A percentile compares a stretch with the other conserved stretches of the same genome.
These are phyloP conservation scores for Tapera naevia DNA, from an alignment of 2,797 vertebrate species.

Conservation along the genomic window DNA sequence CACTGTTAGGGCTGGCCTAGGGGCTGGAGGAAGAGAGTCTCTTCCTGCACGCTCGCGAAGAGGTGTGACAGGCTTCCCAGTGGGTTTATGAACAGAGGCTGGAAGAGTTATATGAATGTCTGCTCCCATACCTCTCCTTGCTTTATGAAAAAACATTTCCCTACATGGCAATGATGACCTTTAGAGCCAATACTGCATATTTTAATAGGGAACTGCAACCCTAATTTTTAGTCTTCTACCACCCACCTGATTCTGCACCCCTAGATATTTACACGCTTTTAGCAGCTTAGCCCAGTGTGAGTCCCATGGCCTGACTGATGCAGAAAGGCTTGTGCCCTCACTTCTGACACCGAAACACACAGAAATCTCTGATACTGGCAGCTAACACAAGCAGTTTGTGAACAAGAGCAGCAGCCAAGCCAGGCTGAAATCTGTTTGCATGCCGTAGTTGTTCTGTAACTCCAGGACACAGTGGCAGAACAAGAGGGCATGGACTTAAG, in stretches of 20 bases:
- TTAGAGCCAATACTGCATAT: background rate
- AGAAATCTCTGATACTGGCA: background rate
- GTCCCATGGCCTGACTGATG: background rate
- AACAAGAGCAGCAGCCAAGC: background rate
- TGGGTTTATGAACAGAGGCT: accelerated
- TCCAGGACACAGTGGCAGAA: accelerated
- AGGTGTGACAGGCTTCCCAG: background rate
- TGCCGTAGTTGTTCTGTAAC: background rate
- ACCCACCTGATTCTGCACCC: background rate
- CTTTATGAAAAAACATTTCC: background rate
- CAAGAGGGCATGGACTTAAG: no score
- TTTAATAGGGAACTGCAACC: background rate
- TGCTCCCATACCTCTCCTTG: background rate
- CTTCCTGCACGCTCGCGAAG: accelerated
- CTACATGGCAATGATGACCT: background rate
- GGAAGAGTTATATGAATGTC: background rate
- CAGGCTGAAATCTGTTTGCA: background rate
- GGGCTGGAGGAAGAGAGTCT: accelerated
- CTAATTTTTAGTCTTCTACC: background rate
- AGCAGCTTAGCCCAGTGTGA: background rate
- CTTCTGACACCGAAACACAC: background rate
- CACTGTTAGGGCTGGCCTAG: background rate
- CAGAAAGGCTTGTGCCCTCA: background rate
- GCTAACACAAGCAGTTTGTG: no score
- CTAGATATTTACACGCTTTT: background rate